Percentiles rank a stretch among this genome's conserved stretches.
Conservation (phyloP, 2,113 vertebrate species). For the Rhinolophus sinicus region DNA sequence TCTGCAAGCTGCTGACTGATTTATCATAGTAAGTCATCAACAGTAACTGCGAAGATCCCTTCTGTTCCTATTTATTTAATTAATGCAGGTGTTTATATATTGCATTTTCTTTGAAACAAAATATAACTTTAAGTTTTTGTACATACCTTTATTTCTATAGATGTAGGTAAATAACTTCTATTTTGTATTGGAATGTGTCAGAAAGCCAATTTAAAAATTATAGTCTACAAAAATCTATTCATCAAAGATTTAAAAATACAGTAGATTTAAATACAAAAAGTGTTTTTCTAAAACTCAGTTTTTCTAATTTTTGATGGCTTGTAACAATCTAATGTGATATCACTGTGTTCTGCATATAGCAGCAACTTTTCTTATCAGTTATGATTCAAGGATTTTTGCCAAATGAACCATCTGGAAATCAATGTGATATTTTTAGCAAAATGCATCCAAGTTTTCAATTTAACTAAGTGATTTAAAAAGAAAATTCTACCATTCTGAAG, state of each 20-base stretch:
- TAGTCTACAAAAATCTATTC: background rate
- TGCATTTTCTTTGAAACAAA: background rate
- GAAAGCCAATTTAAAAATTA: background rate
- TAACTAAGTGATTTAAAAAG: background rate
- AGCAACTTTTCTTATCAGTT: constrained; percentile 1
- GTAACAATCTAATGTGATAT: background rate
- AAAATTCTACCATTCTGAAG: background rate
- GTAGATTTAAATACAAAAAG: background rate
- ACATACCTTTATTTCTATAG: background rate
- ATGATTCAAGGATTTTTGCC: constrained; percentile 37
- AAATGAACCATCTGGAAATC: constrained; percentile 63
- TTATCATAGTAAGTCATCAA: background rate
- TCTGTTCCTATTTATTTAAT: background rate
- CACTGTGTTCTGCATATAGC: background rate
- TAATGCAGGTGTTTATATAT: background rate
- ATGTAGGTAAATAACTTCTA: background rate
- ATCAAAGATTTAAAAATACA: background rate
- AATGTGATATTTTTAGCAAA: constrained; percentile 59
- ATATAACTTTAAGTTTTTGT: background rate
- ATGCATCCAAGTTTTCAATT: background rate
- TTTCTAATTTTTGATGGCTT: background rate
- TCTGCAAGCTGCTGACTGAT: too few species aligned
- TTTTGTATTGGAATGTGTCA: background rate
- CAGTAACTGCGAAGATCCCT: background rate
- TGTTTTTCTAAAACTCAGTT: background rate